Evolutionary conservation across 2,888 invertebrate genomes (phyloP), one percentile per base, ranked within the genome.

Genomic region (Apomyelois bistriatella): DNA sequence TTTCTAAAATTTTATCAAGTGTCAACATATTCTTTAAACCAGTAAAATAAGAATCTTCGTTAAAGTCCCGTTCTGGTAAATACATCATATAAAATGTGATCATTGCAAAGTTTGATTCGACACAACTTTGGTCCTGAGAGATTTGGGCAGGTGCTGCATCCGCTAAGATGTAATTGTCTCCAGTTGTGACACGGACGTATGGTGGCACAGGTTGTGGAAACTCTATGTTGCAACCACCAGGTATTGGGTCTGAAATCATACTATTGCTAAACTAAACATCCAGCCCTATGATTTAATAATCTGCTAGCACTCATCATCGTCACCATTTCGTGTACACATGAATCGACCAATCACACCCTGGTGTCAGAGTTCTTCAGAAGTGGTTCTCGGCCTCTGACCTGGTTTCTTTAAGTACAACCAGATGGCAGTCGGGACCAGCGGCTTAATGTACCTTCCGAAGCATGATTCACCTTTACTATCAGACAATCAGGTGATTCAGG

Each of bases 181-280:
- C 90, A 0, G 53, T 82, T 59, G 60, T 83, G 61, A 52, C 36
- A 8, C 43, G 71, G 66, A 94, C 87, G 67, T 89, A 94, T 0
- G 96, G 94, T 7, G 94, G 92, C 58, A 91, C 87, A 60, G 91
- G 82, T 12, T 92, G 70, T 38, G 92, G 78, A 61, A 93, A 93
- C 65, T 94, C 94, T 91, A 94, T 90, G 68, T 95, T 95, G 72
- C 96, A 96, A 13, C 95, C 96, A 37, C 96, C 96, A 13, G 96
- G 95, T 60, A 95, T 83, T 0, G 96, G 96, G 72, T 93, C 96
- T 96, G 78, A 56, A 86, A 76, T 48, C 48, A 64, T 52, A 56
- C 61, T 60, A 58, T 57, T 22, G 22, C 5, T 22, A n/a, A n/a
- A n/a, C n/a, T 22, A 22, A 22, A 22, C 22, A 22, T 22, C 3